Evolutionary conservation across 2,113 vertebrate genomes (phyloP).

Genomic region (Hassar affinis): DNA sequence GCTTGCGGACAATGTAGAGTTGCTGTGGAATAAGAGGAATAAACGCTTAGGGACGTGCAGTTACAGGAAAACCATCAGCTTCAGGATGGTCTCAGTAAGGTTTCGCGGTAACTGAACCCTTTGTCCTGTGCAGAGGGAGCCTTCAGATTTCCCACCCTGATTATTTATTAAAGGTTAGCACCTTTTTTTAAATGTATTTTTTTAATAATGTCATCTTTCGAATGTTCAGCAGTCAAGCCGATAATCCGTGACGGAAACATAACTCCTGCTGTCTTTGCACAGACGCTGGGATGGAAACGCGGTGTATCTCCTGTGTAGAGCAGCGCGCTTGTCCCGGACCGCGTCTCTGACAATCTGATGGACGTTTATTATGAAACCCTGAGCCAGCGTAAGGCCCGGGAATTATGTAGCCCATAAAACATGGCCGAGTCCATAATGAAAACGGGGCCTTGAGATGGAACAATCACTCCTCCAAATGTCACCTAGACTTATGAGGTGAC

Average conservation of each 20-base stretch:
- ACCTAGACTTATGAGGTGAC: slow-evolving; percentile 45
- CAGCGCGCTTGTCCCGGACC: neutral
- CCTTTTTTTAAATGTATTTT: too few relatives aligned
- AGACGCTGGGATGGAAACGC: neutral
- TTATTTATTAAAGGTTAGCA: neutral
- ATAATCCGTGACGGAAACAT: neutral
- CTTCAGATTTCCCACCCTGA: neutral
- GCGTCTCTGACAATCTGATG: slow-evolving; percentile 26
- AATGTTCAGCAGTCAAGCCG: neutral
- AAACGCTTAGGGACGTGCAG: neutral
- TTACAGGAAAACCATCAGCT: neutral
- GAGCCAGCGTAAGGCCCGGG: slow-evolving; percentile 27
- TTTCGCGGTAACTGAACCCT: neutral
- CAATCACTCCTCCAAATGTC: slow-evolving; percentile 43
- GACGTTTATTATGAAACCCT: slow-evolving; percentile 47
- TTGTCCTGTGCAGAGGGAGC: neutral
- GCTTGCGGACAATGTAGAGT: too few relatives aligned
- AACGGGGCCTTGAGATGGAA: slow-evolving; percentile 45
- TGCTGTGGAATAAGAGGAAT: neutral
- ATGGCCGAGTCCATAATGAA: slow-evolving; percentile 42
- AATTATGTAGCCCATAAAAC: slow-evolving; percentile 55
- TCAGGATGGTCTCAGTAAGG: neutral
- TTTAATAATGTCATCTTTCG: neutral
- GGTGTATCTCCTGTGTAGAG: neutral
- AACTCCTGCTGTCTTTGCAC: neutral